Evolutionary conservation across 1,140 invertebrate genomes (phyloP).

Genomic region (Gryllus bimaculatus): DNA sequence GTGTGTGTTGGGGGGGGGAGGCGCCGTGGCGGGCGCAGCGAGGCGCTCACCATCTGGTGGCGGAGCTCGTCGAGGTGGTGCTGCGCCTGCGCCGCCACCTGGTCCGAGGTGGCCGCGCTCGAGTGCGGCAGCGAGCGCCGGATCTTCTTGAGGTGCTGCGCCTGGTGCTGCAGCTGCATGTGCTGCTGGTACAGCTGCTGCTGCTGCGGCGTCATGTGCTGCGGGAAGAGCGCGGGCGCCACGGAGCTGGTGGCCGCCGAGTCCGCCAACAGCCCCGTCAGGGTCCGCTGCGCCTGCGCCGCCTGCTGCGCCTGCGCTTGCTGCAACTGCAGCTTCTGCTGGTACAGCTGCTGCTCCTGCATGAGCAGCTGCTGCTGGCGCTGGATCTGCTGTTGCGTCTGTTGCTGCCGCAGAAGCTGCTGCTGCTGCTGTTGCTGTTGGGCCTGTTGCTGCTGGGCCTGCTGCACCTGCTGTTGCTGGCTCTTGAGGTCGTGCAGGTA

Average conservation of each 20-base stretch:
- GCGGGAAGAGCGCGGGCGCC: slow-evolving; percentile 27
- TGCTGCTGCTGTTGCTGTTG: slow-evolving; percentile 23
- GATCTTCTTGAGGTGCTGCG: slow-evolving; percentile 38
- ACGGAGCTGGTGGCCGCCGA: slow-evolving; percentile 20
- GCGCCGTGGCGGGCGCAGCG: no score
- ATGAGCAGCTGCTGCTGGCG: slow-evolving; percentile 24
- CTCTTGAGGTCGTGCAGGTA: slow-evolving; percentile 25
- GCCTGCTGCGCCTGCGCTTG: slow-evolving; percentile 16
- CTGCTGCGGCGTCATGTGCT: slow-evolving; percentile 34
- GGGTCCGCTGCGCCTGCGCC: slow-evolving; percentile 23
- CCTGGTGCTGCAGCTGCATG: slow-evolving; percentile 38
- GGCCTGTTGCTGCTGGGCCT: slow-evolving; percentile 22
- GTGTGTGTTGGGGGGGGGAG: no score
- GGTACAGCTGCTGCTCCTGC: slow-evolving; percentile 11
- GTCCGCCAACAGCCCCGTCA: slow-evolving; percentile 10
- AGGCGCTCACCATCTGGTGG: neutral
- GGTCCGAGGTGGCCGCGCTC: slow-evolving; percentile 12
- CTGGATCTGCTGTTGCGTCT: slow-evolving; percentile 11
- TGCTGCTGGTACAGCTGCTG: slow-evolving; percentile 39
- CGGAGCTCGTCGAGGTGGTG: neutral
- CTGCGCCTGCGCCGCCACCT: neutral
- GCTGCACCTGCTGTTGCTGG: slow-evolving; percentile 25
- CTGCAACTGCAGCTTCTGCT: slow-evolving; percentile 19
- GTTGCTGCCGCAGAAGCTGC: neutral
- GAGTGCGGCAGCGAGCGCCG: slow-evolving; percentile 31